Evolutionary conservation across 2,888 invertebrate species (phyloP), one percentile per base, ranked within the genome.

Genomic region (Diabrotica balteata): DNA sequence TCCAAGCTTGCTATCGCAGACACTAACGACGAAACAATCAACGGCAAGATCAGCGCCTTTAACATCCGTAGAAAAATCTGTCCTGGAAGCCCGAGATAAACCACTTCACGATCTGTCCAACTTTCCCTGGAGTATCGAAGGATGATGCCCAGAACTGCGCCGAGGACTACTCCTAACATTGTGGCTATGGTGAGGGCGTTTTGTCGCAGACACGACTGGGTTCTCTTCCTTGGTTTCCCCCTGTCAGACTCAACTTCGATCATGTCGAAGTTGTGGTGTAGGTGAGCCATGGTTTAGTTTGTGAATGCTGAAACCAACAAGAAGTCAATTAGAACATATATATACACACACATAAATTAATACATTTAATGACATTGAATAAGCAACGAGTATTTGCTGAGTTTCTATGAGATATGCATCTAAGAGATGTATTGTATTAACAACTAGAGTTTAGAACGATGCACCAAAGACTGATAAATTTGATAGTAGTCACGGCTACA

Each of bases 51-150:
- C 67, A 93, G 85, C 68, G 89, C 88, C 81, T 92, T 91, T 63
- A 93, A 85, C 90, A 92, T 91, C 70, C 90, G 85, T 73, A 93
- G 86, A 77, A 93, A 91, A 58, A 93, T 82, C 78, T 92, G 91
- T 17, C 77, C 77, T 22, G 68, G 10, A 57, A 66, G 89, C 84
- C 89, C 87, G 53, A 92, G 85, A 81, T 92, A 92, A 87, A 90
- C 89, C 52, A 90, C 85, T 75, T 91, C 88, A 59, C 92, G 80
- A 52, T 83, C 79, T 2, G 86, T 83, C 88, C 88, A 89, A 70
- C 80, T 78, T 8, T 79, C 82, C 52, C 76, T 77, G 4, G 76
- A 71, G 42, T 77, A 73, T 67, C 85, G 84, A 8, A 89, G 80
- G 50, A 85, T 82, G 51, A 88, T 82, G 17, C 89, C 89, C 9